Evolutionary conservation across 2,888 invertebrate species (phyloP), one percentile per base, ranked within the genome.

Genomic region (Cabera pusaria): DNA sequence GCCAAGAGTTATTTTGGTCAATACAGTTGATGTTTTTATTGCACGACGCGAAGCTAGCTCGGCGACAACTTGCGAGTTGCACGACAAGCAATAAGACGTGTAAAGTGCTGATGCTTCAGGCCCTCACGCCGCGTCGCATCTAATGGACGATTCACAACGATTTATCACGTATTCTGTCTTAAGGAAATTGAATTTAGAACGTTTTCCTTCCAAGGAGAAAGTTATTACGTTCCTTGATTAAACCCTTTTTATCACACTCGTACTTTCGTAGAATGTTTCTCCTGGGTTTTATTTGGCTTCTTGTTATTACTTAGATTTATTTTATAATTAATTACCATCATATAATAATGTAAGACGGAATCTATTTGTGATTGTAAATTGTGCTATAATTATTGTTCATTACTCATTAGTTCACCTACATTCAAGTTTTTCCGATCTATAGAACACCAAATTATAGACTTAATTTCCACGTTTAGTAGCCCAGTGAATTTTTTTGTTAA

Each of bases 1-100:
- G 88, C 88, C 88, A 88, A 87, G 85, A 88, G 88, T 84, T 88
- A 88, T 88, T 88, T 87, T 80, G 79, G 88, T 87, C 76, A 78
- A 81, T 77, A 78, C 73, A 72, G 83, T 78, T 82, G 88, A 85
- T 87, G 88, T 84, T 87, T 88, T 88, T 88, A 87, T 87, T 87
- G 86, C 77, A 75, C 71, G 72, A 66, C 81, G 82, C 83, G 81
- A 70, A 76, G 70, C 69, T 58, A 62, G 49, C 66, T 53, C 72
- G 70, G 59, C 64, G 70, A 59, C 68, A 67, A 68, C 68, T 69
- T 64, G 67, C 50, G 61, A 65, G 60, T 56, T 59, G 59, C 69
- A 64, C 71, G 78, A 82, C 78, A 77, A 77, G 75, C 78, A 83
- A 83, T 80, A 82, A 82, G 83, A 80, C 74, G 51, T 75, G 73